Evolutionary conservation across 2,113 vertebrate species (phyloP), one percentile per base, ranked within the genome.

Genomic region (Gallinago media): DNA sequence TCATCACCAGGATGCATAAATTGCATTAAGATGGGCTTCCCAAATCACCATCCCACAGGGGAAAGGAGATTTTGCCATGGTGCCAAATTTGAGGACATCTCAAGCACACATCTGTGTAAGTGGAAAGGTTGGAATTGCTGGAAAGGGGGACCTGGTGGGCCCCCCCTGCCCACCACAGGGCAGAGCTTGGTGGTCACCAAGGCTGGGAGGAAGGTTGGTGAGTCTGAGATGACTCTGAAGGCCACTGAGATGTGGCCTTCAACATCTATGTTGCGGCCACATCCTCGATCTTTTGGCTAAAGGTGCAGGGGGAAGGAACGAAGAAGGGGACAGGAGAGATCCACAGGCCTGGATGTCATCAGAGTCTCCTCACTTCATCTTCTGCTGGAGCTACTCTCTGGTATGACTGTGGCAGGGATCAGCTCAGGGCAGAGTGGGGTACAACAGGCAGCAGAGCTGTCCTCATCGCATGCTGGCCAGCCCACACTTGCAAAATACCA

Each of bases 11-110:
- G 21, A 59, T 18, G 38, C 44, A 70, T 26, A 70, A 3, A 44
- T 1, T 16, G 3, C 21, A 19, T 2, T 1, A 5, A 70, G 27
- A 46, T 38, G 1, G 0, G 27, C 42, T 76, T 71, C 70, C 59
- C 74, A 62, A 78, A 26, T 3, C 34, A 15, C 42, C 5, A 1
- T 8, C 56, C 68, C 38, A 31, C 19, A 15, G 20, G 49, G 55
- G 77, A 73, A 61, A 65, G 32, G 29, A 36, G 17, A 29, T 31
- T 46, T 21, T 42, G 63, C 38, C 1, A 0, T 4, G 11, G 12
- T 4, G 0, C 50, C 22, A n/a, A 8, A 7, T 42, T 4, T 17
- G 20, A 80, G 46, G n/a, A 21, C 17, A 15, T 54, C 36, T 49
- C 31, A 49, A 58, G 70, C 29, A 25, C 31, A 8, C 12, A 27